Evolutionary conservation across 1,140 invertebrate species (phyloP).

Genomic region (Drosophila ficusphila): DNA sequence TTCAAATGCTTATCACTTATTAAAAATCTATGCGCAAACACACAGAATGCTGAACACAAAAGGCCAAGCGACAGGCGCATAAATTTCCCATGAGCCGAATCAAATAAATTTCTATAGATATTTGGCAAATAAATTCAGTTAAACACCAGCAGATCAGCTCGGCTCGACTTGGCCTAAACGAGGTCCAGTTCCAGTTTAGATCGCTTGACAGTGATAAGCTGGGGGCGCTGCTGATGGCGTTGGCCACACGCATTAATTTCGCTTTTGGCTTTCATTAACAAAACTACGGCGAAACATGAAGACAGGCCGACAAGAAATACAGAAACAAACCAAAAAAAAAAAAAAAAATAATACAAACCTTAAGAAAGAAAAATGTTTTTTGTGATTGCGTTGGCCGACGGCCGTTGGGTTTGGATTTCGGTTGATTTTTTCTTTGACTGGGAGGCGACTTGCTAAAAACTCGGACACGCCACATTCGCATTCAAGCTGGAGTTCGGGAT

Average conservation of each 20-base stretch:
- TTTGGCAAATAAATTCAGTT: slow-evolving; percentile 72
- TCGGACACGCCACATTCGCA: slow-evolving; percentile 77
- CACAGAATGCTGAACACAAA: slow-evolving; percentile 50
- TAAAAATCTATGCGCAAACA: slow-evolving; percentile 73
- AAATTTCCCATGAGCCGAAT: slow-evolving; percentile 52
- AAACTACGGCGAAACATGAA: slow-evolving; percentile 37
- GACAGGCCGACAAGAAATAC: slow-evolving; percentile 18
- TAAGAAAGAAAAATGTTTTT: slow-evolving; percentile 53
- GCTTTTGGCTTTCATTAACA: slow-evolving; percentile 74
- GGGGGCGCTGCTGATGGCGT: slow-evolving; percentile 73
- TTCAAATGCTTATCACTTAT: slow-evolving; percentile 73
- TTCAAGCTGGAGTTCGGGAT: slow-evolving; percentile 49
- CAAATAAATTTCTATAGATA: slow-evolving; percentile 73
- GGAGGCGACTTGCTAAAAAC: slow-evolving; percentile 69
- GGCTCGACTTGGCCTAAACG: slow-evolving; percentile 24
- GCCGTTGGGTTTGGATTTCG: slow-evolving; percentile 7
- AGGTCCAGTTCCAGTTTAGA: slow-evolving; percentile 61
- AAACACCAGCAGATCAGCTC: slow-evolving; percentile 46
- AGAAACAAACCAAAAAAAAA: slow-evolving; percentile 32
- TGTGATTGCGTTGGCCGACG: slow-evolving; percentile 52
- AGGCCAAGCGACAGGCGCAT: slow-evolving; percentile 51
- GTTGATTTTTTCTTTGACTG: slow-evolving; percentile 27
- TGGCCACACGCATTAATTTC: slow-evolving; percentile 80
- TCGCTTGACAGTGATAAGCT: slow-evolving; percentile 71
- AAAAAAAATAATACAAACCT: slow-evolving; percentile 43